These are phyloP conservation scores for Micrasema longulum DNA, from an alignment of 1,140 invertebrate genomes.

Conservation along the genomic window DNA sequence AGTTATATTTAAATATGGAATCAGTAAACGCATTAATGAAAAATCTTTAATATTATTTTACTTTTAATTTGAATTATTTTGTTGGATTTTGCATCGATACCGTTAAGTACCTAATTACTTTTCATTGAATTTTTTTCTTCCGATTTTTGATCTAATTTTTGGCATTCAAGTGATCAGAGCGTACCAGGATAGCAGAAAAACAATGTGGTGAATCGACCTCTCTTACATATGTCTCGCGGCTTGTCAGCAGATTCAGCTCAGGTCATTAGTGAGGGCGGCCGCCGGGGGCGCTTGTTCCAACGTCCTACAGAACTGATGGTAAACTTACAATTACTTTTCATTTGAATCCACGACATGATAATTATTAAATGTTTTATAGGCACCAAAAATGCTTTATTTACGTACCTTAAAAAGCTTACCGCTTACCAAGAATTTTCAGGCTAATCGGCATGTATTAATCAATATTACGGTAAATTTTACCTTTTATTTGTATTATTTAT, in stretches of 20 bases:
- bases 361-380: neutral
- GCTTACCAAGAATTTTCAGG: neutral
- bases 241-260: constrained; percentile 45
- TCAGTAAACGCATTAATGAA: too few species aligned
- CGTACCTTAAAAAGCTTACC: neutral
- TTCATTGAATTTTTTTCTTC: too few species aligned
- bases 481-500: too few species aligned
- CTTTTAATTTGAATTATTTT: too few species aligned
- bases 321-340: neutral
- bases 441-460: too few species aligned
- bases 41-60: too few species aligned
- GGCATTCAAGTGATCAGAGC: too few species aligned
- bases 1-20: too few species aligned
- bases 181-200: constrained; percentile 42
- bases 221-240: constrained; percentile 45
- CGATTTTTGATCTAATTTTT: too few species aligned
- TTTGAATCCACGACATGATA: neutral
- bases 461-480: neutral
- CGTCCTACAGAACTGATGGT: too few species aligned
- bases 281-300: constrained; percentile 20
- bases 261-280: constrained; percentile 42
- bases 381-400: neutral
- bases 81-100: too few species aligned
- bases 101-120: too few species aligned
- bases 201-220: constrained; percentile 40